Conservation (phyloP, 2,888 invertebrate species). For the Mayetiola destructor region DNA sequence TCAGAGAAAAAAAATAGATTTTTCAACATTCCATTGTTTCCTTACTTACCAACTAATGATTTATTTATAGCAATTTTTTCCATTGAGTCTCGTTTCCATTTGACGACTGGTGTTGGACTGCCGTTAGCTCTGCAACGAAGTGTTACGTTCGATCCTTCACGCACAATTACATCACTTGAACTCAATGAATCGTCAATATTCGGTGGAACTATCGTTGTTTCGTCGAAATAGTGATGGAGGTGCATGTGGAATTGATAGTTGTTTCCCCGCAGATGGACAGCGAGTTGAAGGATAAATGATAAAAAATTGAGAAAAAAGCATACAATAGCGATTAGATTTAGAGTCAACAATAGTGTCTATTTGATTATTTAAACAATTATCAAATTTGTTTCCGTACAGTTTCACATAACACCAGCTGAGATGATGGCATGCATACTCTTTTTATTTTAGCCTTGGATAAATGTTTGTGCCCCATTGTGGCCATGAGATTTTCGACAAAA, state of each 20-base stretch:
- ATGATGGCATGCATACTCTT: too few species aligned
- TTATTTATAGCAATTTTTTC: conserved; percentile 75
- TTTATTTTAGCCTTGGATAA: too few species aligned
- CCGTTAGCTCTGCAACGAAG: conserved; percentile 80
- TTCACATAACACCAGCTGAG: too few species aligned
- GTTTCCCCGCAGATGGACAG: not conserved
- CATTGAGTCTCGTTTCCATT: conserved; percentile 84
- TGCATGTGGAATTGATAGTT: conserved; percentile 5
- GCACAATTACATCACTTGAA: conserved; percentile 80
- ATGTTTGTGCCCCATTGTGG: too few species aligned
- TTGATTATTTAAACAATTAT: too few species aligned
- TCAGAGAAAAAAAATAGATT: too few species aligned
- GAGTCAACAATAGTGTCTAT: too few species aligned
- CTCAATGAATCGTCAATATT: conserved; percentile 82
- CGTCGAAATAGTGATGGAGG: not conserved
- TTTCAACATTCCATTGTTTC: not conserved
- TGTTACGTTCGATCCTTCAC: conserved; percentile 79
- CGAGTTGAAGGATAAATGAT: not conserved
- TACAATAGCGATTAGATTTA: too few species aligned
- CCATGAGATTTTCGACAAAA: too few species aligned
- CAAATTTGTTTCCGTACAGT: too few species aligned
- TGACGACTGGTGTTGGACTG: conserved; percentile 74
- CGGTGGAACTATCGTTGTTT: conserved; percentile 82
- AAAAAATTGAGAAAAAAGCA: not conserved
- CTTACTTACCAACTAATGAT: conserved; percentile 52